Evolutionary conservation across 35 echinoderm and acorn worm genomes (phyloP).

Genomic region (Anneissia japonica): DNA sequence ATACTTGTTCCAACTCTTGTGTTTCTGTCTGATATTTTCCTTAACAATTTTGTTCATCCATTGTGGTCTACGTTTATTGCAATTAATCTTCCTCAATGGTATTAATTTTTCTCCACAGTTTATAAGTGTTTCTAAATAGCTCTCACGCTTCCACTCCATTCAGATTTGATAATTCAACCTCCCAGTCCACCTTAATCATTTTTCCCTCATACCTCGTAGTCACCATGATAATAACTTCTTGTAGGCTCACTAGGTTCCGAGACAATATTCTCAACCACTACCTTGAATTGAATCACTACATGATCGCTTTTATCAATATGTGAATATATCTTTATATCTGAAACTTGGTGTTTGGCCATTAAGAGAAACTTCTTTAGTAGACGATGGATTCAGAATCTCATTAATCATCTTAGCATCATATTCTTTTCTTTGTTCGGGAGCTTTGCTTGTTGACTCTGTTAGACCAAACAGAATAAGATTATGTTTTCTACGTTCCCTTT

Average conservation of each 20-base stretch:
- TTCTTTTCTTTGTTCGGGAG: too few relatives aligned
- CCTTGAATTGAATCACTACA: background rate
- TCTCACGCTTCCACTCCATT: background rate
- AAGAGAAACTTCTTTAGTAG: too few relatives aligned
- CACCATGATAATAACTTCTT: conserved; percentile 12
- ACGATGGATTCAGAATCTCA: too few relatives aligned
- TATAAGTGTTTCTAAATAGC: too few relatives aligned
- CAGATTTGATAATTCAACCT: background rate
- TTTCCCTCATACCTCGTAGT: conserved; percentile 17
- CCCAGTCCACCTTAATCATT: conserved; percentile 10
- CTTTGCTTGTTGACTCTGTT: too few relatives aligned
- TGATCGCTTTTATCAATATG: background rate
- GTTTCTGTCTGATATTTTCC: background rate
- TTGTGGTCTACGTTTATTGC: background rate
- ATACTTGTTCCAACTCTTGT: background rate
- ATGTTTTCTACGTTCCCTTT: too few relatives aligned
- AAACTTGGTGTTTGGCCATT: too few relatives aligned
- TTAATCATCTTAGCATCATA: too few relatives aligned
- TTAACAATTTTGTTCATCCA: background rate
- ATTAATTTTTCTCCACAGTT: background rate
- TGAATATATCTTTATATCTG: background rate
- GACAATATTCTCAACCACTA: background rate
- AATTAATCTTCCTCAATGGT: background rate
- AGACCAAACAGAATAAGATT: too few relatives aligned
- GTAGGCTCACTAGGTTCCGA: background rate